phyloP scores from a whole-genome alignment of 2,888 invertebrate genomes.

The Gortyna flavago region DNA sequence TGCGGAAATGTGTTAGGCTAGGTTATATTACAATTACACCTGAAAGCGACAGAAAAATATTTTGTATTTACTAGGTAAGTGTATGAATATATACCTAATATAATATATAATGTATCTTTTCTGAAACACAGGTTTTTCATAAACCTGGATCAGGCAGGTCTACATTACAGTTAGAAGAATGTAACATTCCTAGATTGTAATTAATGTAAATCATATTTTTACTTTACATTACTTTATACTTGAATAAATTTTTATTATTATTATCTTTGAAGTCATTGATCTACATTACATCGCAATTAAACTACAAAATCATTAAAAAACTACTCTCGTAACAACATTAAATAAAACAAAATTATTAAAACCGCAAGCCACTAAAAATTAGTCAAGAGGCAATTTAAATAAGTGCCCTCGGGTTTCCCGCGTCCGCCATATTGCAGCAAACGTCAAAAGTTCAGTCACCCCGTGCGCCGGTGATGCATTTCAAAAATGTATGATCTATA shows the following conservation, averaged over 20 bases:
- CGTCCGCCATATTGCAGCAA: constrained; percentile 76
- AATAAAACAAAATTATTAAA: constrained; percentile 58
- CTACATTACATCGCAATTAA: constrained; percentile 38
- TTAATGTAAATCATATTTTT: too few species aligned
- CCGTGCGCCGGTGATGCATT: constrained; percentile 65
- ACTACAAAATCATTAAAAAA: constrained; percentile 42
- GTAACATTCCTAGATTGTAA: too few species aligned
- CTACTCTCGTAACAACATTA: constrained; percentile 40
- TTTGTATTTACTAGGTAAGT: neutral
- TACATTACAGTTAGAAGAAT: too few species aligned
- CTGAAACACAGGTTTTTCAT: too few species aligned
- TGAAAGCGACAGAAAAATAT: constrained; percentile 13
- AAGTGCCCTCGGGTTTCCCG: constrained; percentile 84
- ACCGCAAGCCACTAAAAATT: constrained; percentile 66
- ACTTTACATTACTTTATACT: too few species aligned
- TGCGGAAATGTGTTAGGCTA: neutral
- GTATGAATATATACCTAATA: too few species aligned
- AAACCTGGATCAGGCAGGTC: too few species aligned
- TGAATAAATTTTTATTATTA: too few species aligned
- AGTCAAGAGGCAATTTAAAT: constrained; percentile 81
- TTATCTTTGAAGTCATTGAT: too few species aligned
- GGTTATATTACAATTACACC: neutral
- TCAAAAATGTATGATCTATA: constrained; percentile 59
- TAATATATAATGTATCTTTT: too few species aligned
- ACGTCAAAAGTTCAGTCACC: constrained; percentile 77